Conservation (phyloP, 2,113 vertebrate genomes). For the Toxotes jaculatrix region DNA sequence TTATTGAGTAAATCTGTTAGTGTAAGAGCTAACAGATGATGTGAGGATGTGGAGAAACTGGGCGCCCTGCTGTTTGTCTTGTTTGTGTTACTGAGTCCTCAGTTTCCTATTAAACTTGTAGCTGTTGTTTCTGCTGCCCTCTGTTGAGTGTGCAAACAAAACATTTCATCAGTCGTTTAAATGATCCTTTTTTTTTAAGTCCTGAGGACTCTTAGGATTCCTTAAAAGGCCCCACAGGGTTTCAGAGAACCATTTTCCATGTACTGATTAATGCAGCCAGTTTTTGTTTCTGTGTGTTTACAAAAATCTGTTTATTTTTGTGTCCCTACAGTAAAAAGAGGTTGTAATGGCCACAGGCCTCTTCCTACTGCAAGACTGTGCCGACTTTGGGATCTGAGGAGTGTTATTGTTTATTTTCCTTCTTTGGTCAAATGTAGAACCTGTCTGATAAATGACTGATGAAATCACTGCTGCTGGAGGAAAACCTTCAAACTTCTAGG, state of each 20-base stretch:
- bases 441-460: background rate
- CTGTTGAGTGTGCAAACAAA: background rate
- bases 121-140: background rate
- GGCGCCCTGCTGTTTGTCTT: background rate
- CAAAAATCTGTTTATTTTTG: background rate
- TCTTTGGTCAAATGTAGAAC: background rate
- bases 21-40: conserved; percentile 39
- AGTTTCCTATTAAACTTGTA: background rate
- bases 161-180: background rate
- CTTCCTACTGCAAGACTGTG: background rate
- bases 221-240: background rate
- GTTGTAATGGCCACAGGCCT: background rate
- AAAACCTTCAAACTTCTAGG: background rate
- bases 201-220: background rate
- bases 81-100: background rate
- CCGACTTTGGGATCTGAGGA: too few species aligned
- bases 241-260: background rate
- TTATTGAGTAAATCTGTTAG: conserved; percentile 7
- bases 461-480: background rate
- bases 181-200: background rate
- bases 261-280: background rate
- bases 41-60: background rate
- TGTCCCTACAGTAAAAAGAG: background rate
- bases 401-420: background rate
- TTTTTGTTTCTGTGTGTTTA: background rate